These are phyloP conservation scores for Melanotaenia trifasciata DNA, from an alignment of 2,797 vertebrate genomes.

Conservation along the genomic window DNA sequence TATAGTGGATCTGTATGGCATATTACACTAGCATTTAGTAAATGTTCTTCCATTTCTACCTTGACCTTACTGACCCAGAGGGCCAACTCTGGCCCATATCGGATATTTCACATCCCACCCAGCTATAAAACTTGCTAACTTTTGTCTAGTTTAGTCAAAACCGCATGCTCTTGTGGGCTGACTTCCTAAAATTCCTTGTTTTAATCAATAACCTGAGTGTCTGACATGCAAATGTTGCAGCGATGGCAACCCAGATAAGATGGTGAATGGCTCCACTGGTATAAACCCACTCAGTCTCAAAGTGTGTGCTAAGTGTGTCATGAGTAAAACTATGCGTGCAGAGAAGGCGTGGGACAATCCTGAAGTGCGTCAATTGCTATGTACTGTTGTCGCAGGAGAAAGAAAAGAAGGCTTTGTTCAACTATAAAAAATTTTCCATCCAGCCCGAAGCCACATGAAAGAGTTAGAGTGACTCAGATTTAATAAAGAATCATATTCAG, in stretches of 20 bases:
- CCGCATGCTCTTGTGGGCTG: conserved; percentile 43
- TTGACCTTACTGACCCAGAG: conserved; percentile 1
- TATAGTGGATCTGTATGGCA: too few relatives aligned
- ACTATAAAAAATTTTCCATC: conserved; percentile 18
- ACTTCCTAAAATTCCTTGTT: conserved; percentile 37
- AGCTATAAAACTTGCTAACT: background rate
- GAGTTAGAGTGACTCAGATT: conserved; percentile 61
- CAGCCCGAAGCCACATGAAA: conserved; percentile 57
- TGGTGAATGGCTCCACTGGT: conserved; percentile 9
- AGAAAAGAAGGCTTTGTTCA: conserved; percentile 70
- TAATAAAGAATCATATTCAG: conserved; percentile 47
- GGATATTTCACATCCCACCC: conserved; percentile 23
- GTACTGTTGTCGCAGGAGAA: conserved; percentile 16
- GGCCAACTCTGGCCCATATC: conserved; percentile 10
- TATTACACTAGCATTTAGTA: background rate
- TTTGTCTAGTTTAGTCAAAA: conserved; percentile 35
- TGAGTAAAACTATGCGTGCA: conserved; percentile 51
- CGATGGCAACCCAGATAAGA: conserved; percentile 40
- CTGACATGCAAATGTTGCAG: conserved; percentile 36
- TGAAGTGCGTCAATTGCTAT: conserved; percentile 58
- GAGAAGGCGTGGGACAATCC: conserved; percentile 55
- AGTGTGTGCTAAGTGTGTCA: conserved; percentile 58
- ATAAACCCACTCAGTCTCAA: conserved; percentile 28
- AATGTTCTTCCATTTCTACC: background rate
- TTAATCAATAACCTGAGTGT: conserved; percentile 48